These are phyloP conservation scores for Ondatra zibethicus DNA, from an alignment of 2,113 vertebrate genomes.

Conservation along the genomic window DNA sequence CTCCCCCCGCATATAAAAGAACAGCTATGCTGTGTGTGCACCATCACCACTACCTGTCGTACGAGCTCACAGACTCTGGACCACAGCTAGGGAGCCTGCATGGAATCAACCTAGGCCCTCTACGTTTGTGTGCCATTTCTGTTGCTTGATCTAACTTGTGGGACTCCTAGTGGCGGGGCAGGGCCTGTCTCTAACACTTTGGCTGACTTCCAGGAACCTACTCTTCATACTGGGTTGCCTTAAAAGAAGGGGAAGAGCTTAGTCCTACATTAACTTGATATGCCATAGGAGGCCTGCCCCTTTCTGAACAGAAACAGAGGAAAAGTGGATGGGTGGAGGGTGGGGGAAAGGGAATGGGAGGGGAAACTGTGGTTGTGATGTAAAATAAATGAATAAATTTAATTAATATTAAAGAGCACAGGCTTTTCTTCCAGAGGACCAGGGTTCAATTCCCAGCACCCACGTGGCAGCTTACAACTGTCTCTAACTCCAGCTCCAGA, in stretches of 20 bases:
- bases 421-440: no score
- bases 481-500: no score
- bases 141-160: not conserved
- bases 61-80: not conserved
- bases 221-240: not conserved
- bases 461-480: no score
- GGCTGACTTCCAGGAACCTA: not conserved
- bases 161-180: not conserved
- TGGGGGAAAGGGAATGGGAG: not conserved
- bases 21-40: not conserved
- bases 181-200: not conserved
- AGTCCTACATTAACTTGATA: not conserved
- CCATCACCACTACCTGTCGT: not conserved
- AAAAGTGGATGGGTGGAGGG: not conserved
- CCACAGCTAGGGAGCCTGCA: not conserved
- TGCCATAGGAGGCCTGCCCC: not conserved
- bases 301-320: not conserved
- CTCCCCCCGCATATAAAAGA: not conserved
- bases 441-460: no score
- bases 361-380: not conserved
- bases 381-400: not conserved
- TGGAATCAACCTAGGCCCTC: not conserved
- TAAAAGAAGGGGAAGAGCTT: not conserved
- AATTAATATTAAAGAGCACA: not conserved
- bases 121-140: not conserved